Conservation (phyloP, 1,140 invertebrate genomes). For the Drosophila lini region DNA sequence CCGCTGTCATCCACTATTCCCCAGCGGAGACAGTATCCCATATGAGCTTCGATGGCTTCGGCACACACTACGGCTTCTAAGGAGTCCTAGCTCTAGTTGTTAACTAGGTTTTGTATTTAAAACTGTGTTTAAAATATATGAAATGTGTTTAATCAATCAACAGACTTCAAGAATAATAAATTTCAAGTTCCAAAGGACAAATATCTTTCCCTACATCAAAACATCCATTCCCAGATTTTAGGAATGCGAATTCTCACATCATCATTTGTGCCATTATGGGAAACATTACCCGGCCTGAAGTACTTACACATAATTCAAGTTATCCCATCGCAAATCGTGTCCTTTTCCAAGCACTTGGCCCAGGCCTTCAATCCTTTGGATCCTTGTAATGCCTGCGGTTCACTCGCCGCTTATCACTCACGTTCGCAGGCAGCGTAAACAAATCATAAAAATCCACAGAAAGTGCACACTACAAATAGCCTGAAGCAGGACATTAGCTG, state of each 20-base stretch:
- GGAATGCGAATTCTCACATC: background rate
- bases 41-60: conserved; percentile 85
- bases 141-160: background rate
- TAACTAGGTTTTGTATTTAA: conserved; percentile 5
- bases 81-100: background rate
- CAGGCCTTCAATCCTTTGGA: conserved; percentile 2
- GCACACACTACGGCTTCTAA: conserved; percentile 86
- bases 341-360: background rate
- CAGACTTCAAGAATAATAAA: background rate
- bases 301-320: conserved; percentile 18
- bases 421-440: conserved; percentile 63
- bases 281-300: background rate
- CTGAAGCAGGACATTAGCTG: conserved; percentile 71
- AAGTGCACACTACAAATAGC: conserved; percentile 77
- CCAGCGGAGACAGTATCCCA: conserved; percentile 86
- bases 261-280: background rate
- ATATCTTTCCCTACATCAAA: background rate
- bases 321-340: conserved; percentile 5
- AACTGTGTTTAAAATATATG: background rate
- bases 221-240: background rate
- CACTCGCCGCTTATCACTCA: conserved; percentile 44
- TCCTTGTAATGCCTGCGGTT: conserved; percentile 12
- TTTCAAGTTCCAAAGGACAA: background rate
- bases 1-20: conserved; percentile 84
- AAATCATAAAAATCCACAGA: conserved; percentile 80